Conservation (phyloP, 2,888 invertebrate species). For the Pristionchus mayeri region DNA sequence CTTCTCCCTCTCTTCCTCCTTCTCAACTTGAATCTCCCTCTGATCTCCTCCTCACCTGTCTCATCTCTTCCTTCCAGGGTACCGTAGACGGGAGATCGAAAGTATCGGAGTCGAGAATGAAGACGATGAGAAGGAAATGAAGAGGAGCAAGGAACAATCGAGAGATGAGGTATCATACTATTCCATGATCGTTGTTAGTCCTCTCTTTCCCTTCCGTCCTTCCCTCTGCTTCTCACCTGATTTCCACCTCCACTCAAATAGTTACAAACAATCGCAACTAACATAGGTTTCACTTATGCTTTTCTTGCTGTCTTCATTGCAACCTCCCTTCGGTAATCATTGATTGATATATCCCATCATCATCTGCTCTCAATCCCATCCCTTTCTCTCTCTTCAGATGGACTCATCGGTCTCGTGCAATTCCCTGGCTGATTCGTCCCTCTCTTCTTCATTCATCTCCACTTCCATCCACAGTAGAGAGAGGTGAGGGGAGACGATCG, state of each 20-base stretch:
- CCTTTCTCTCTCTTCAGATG: not conserved
- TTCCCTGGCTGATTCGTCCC: not conserved
- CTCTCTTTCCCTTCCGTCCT: not conserved
- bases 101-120: not conserved
- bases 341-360: not conserved
- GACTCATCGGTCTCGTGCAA: not conserved
- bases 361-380: not conserved
- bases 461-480: constrained; percentile 21
- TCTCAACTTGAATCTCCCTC: not conserved
- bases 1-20: not conserved
- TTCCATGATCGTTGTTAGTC: not conserved
- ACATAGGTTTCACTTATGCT: not conserved
- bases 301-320: not conserved
- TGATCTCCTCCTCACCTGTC: not conserved
- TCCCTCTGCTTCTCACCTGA: not conserved
- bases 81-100: constrained; percentile 19
- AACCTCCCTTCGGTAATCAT: not conserved
- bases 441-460: constrained; percentile 17
- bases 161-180: constrained; percentile 34
- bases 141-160: not conserved
- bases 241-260: not conserved
- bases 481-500: not conserved
- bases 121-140: not conserved
- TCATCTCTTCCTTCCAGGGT: too few relatives aligned
- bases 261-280: not conserved